Evolutionary conservation across 1,140 invertebrate genomes (phyloP).

Genomic region (Phenacoccus solenopsis): DNA sequence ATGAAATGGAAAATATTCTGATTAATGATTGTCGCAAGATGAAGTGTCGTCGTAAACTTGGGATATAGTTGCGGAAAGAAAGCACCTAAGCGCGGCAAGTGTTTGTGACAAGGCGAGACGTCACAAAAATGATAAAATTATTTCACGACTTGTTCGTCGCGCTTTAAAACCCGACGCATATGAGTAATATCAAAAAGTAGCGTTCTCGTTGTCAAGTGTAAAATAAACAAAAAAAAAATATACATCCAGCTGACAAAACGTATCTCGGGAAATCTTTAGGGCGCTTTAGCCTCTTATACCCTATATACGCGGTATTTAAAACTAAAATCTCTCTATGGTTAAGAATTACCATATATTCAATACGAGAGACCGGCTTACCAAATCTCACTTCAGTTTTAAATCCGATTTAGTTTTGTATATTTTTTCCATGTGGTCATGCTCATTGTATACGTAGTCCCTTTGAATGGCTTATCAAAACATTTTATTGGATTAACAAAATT

Average conservation of each 20-base stretch:
- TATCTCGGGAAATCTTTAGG: no score
- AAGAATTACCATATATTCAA: neutral
- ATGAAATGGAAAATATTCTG: neutral
- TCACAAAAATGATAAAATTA: no score
- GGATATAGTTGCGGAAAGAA: neutral
- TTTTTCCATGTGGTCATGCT: neutral
- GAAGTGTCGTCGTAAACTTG: neutral
- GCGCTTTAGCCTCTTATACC: no score
- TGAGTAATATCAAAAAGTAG: neutral
- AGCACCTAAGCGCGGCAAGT: neutral
- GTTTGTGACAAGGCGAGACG: neutral
- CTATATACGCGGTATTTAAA: neutral
- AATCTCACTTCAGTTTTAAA: slow-evolving; percentile 3
- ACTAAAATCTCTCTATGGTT: neutral
- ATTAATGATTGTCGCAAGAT: slow-evolving; percentile 1
- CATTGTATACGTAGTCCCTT: neutral
- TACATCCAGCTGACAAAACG: neutral
- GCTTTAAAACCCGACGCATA: neutral
- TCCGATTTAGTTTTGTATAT: neutral
- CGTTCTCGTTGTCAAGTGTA: neutral
- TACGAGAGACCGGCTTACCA: neutral
- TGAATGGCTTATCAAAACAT: neutral
- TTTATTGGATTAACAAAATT: neutral
- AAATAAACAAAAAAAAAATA: neutral
- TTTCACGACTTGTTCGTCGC: no score